phyloP scores from a whole-genome alignment of 2,113 vertebrate genomes.

The Ciconia stormi region DNA sequence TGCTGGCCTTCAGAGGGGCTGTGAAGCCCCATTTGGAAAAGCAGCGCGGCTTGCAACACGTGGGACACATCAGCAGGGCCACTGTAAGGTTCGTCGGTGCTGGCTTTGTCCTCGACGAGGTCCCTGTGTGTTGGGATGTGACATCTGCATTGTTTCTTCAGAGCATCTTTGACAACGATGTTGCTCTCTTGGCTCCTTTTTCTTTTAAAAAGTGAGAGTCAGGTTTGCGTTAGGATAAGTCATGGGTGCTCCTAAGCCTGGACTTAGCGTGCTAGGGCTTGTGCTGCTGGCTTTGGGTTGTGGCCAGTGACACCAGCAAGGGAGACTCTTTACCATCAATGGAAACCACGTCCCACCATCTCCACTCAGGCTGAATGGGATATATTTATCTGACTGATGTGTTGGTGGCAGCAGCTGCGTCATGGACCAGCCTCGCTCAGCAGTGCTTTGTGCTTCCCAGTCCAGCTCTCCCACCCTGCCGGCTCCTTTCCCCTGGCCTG shows the following conservation, averaged over 20 bases:
- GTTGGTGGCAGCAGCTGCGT: background rate
- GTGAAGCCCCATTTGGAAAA: background rate
- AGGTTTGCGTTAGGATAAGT: background rate
- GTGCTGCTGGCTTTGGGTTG: background rate
- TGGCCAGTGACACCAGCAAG: background rate
- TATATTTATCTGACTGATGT: background rate
- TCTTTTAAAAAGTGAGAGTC: background rate
- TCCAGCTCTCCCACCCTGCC: background rate
- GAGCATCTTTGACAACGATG: background rate
- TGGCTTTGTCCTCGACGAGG: background rate
- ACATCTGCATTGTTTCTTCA: background rate
- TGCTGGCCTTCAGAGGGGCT: background rate
- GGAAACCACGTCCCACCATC: background rate
- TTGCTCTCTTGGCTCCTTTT: background rate
- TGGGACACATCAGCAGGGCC: background rate
- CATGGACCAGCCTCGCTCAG: accelerated
- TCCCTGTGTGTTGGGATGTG: background rate
- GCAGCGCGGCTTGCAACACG: accelerated
- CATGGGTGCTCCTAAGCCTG: background rate
- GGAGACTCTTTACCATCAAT: background rate
- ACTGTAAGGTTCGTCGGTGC: background rate
- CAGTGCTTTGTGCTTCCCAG: background rate
- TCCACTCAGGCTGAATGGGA: background rate
- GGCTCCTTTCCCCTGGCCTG: background rate
- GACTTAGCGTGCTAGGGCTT: background rate